Evolutionary conservation across 2,888 invertebrate genomes (phyloP), one percentile per base, ranked within the genome.

Genomic region (Isotomurus palustris): DNA sequence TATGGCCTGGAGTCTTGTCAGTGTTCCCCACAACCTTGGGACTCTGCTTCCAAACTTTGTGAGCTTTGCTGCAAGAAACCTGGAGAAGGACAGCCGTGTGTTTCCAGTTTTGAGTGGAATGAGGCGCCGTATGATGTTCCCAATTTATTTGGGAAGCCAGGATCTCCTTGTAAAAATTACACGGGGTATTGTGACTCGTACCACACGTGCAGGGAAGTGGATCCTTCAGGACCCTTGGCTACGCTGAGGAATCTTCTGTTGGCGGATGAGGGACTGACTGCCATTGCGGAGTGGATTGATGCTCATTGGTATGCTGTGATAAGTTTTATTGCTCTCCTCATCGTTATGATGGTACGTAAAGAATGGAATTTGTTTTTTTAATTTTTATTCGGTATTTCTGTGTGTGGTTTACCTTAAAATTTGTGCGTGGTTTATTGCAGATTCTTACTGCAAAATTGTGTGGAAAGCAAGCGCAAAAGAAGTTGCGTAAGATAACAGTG

Each of bases 1-100:
- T 95, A 95, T 75, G 92, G 93, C 12, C 81, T 97, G 76, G 91
- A 94, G 77, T 95, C 95, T 35, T 97, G 97, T 74, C 93, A 93
- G 76, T 93, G 93, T 75, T 84, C 86, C 69, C 84, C 90, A 5
- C 85, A 85, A 32, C 83, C 84, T 48, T 84, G 82, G 70, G 91
- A 92, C 74, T 82, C 84, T 71, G 83, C 86, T 65, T 89, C 88
- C 28, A 89, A 92, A 71, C 87, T 91, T 1, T 95, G 94, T 76
- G 91, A 93, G 77, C 81, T 94, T 64, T 95, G 95, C 76, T 95
- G 95, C 75, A 88, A 91, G 73, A 76, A 85, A 66, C 88, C 90
- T 0, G 91, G 89, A 36, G 86, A 87, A 71, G 86, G 85, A 63
- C 84, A 85, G 72, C 83, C 85, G 0, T 95, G 94, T 76, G 78